These are phyloP conservation scores for Globicephala melas DNA, from an alignment of 2,113 vertebrate species.

Conservation along the genomic window DNA sequence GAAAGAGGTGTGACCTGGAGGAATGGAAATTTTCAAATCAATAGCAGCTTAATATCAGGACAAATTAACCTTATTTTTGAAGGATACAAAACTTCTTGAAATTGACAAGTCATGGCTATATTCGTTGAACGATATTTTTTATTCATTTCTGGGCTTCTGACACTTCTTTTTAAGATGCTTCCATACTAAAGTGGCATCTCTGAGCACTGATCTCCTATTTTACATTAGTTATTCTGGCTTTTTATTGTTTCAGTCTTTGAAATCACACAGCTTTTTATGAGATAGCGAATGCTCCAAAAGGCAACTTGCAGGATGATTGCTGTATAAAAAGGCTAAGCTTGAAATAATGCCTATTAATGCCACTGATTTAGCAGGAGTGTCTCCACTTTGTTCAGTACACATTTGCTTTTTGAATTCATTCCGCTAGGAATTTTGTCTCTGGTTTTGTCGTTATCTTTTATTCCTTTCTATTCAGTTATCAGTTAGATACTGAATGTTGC, in stretches of 20 bases:
- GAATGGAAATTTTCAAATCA: conserved; percentile 37
- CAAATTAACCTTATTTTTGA: conserved; percentile 8
- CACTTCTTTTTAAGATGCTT: neutral
- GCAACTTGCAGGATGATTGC: conserved; percentile 3
- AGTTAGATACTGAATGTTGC: neutral
- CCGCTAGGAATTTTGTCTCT: conserved; percentile 43
- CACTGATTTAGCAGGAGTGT: conserved; percentile 32
- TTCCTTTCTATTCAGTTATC: neutral
- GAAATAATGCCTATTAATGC: conserved; percentile 32
- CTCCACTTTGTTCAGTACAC: neutral
- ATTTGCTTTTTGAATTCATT: conserved; percentile 44
- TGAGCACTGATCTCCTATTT: neutral
- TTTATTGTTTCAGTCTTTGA: conserved; percentile 42
- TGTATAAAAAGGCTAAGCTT: conserved; percentile 32
- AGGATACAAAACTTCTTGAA: conserved; percentile 9
- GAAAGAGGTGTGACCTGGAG: neutral
- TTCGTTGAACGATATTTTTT: neutral
- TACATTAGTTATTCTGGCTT: neutral
- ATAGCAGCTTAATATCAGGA: neutral
- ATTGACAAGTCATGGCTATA: neutral
- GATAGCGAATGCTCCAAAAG: neutral
- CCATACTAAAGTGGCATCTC: neutral
- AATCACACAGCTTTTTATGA: neutral
- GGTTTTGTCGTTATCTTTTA: conserved; percentile 12
- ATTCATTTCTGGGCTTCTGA: neutral